Conservation (phyloP, 2,113 vertebrate genomes). For the Fukomys damarensis region DNA sequence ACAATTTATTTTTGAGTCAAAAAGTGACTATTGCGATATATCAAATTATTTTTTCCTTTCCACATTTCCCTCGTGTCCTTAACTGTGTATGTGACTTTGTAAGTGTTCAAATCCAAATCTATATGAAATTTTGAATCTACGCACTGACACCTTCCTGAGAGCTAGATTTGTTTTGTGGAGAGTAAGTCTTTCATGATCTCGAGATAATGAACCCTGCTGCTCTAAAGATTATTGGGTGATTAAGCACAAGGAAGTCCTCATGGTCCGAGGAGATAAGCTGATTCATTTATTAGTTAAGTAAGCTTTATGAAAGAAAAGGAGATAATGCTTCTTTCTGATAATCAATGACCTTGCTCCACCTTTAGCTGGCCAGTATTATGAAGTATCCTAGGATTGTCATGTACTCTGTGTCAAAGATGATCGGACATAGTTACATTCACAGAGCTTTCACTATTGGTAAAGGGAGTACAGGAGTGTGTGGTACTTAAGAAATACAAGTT, state of each 20-base stretch:
- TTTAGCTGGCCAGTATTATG: neutral
- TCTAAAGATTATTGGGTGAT: neutral
- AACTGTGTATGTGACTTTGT: neutral
- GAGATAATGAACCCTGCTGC: neutral
- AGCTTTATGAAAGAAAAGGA: slow-evolving; percentile 24
- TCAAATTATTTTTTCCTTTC: neutral
- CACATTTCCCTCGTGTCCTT: neutral
- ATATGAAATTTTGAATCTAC: neutral
- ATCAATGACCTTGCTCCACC: neutral
- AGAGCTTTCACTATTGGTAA: neutral
- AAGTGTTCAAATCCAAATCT: slow-evolving; percentile 18
- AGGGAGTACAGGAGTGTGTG: neutral
- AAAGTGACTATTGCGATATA: neutral
- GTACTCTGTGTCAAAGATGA: neutral
- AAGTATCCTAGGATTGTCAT: neutral
- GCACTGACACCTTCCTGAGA: neutral
- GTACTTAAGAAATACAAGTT: neutral
- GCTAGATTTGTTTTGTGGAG: neutral
- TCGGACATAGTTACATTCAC: neutral
- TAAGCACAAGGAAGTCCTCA: neutral
- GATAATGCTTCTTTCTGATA: neutral
- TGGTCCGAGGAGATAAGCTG: neutral
- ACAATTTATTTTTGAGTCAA: slow-evolving; percentile 1
- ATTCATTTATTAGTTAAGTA: neutral
- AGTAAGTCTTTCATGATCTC: neutral